Evolutionary conservation across 2,888 invertebrate genomes (phyloP).

Genomic region (Rhimphoctona megacephalus): DNA sequence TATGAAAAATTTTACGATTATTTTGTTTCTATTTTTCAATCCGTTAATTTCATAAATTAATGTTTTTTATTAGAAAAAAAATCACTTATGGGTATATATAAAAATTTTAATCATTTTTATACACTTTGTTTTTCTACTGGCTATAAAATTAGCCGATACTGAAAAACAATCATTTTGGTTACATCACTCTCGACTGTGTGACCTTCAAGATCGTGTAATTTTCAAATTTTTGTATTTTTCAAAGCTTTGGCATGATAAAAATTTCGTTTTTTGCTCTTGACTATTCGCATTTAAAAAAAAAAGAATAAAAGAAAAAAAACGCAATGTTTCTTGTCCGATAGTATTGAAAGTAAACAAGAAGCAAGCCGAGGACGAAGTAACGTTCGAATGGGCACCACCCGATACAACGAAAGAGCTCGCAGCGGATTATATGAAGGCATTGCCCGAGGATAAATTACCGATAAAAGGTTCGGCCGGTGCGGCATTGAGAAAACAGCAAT

Average conservation of each 20-base stretch:
- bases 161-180: too few species aligned
- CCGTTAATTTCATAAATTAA: too few species aligned
- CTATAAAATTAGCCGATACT: too few species aligned
- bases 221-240: background rate
- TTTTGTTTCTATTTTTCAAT: too few species aligned
- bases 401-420: conserved; percentile 89
- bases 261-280: background rate
- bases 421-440: conserved; percentile 87
- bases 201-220: background rate
- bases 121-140: too few species aligned
- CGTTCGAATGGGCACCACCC: conserved; percentile 92
- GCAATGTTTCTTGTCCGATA: conserved; percentile 73
- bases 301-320: too few species aligned
- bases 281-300: background rate
- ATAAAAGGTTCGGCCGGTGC: conserved; percentile 93
- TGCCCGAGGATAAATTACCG: conserved; percentile 88
- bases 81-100: too few species aligned
- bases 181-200: too few species aligned
- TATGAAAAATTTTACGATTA: too few species aligned
- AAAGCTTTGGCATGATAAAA: background rate
- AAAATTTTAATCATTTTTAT: too few species aligned
- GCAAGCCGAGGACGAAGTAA: conserved; percentile 87
- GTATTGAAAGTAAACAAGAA: conserved; percentile 87
- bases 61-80: too few species aligned
- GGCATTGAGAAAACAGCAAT: conserved; percentile 90